Evolutionary conservation across 2,797 vertebrate species (phyloP).

Genomic region (Apogon talboti): DNA sequence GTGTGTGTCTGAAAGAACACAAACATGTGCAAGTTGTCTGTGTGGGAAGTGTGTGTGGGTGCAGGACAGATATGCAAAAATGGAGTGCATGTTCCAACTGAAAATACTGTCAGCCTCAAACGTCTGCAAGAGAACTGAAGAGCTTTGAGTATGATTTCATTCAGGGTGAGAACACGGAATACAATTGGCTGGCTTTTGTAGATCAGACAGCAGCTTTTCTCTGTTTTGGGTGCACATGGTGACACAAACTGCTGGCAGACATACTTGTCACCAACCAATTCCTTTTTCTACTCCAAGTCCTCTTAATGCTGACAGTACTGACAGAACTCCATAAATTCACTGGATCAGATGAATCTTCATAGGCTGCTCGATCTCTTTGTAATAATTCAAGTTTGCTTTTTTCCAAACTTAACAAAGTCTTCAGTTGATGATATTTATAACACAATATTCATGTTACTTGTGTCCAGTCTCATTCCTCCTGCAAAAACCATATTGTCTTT

Average conservation of each 20-base stretch:
- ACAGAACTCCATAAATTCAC: too few relatives aligned
- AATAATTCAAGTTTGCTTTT: too few relatives aligned
- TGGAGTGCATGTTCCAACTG: constrained; percentile 13
- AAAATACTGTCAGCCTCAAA: constrained; percentile 43
- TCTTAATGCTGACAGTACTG: not conserved
- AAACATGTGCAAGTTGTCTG: constrained; percentile 6
- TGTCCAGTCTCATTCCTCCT: too few relatives aligned
- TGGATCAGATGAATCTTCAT: too few relatives aligned
- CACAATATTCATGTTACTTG: too few relatives aligned
- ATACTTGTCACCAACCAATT: constrained; percentile 2
- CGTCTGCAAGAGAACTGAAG: constrained; percentile 31
- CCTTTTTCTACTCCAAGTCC: constrained; percentile 16
- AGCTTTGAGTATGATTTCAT: constrained; percentile 34
- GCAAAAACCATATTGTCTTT: too few relatives aligned
- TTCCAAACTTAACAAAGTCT: too few relatives aligned
- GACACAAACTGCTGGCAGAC: constrained; percentile 30
- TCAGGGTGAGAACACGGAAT: constrained; percentile 33
- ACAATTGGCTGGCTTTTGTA: constrained; percentile 50
- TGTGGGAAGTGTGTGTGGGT: constrained; percentile 1
- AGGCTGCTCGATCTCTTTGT: too few relatives aligned
- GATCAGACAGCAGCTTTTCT: constrained; percentile 48
- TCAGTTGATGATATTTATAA: too few relatives aligned
- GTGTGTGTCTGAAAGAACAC: constrained; percentile 2
- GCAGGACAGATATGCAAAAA: constrained; percentile 6
- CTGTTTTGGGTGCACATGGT: constrained; percentile 14